Evolutionary conservation across 2,113 vertebrate genomes (phyloP).

Genomic region (Ellobius talpinus): DNA sequence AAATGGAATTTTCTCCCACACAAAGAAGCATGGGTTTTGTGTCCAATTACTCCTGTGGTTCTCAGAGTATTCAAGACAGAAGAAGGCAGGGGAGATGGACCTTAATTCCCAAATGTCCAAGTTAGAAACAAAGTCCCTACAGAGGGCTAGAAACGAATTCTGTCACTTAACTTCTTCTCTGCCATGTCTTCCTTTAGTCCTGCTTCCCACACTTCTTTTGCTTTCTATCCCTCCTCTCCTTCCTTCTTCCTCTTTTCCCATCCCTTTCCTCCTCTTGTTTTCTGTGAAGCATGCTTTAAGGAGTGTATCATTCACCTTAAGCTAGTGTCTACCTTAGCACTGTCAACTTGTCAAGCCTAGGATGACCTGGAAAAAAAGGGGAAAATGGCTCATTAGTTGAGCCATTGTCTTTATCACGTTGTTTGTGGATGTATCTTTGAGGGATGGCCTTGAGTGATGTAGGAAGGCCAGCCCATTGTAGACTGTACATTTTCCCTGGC

Average conservation of each 20-base stretch:
- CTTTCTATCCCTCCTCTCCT: not conserved
- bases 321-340: not conserved
- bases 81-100: not conserved
- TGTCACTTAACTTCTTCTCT: not conserved
- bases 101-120: not conserved
- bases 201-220: not conserved
- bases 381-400: not conserved
- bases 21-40: slow-evolving; percentile 34
- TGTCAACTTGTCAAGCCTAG: not conserved
- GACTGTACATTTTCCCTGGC: not conserved
- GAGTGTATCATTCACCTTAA: not conserved
- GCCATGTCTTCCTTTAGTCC: not conserved
- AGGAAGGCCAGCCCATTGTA: not conserved
- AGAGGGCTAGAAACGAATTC: not conserved
- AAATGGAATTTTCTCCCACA: slow-evolving; percentile 46
- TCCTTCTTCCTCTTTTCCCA: not conserved
- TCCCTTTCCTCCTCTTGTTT: not conserved
- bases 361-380: not conserved
- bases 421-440: not conserved
- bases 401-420: too few species aligned
- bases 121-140: not conserved
- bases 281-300: not conserved
- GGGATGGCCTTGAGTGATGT: not conserved
- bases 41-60: not conserved
- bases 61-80: not conserved